Base-by-base conservation (phyloP, 2,797 vertebrate genomes). In the Chelonia mydas region DNA sequence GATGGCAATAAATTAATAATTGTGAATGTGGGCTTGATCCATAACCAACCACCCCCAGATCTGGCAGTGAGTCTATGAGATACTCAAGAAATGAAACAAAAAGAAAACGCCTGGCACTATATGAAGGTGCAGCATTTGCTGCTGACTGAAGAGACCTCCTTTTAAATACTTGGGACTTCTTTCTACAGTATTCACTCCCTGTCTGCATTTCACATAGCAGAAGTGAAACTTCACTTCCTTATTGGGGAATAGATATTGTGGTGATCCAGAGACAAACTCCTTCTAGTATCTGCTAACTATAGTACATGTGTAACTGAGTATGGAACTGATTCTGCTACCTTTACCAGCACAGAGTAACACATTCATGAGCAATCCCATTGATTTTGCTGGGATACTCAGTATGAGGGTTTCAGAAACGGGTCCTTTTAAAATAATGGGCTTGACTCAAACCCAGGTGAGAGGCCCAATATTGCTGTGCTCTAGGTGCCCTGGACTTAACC, bases 11-110 rank as follows among this genome's bases (percentile, higher is more conserved):
- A 68, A 76, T 41, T 89, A 80, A 84, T 88, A 11, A 80, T 37
- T 89, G 21, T 90, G 90, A 0, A 1, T 83, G 28, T 5, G 21
- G 8, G n/a, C 78, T 89, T 94, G 37, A 91, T 90, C 65, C 90
- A 89, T 88, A 45, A 2, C 79, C 13, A 68, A 17, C 15, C 17
- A 76, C 90, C 77, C 23, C 55, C 47, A 74, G 88, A 8, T 88
- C 88, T 89, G 86, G 89, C 72, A 96, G 86, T 19, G 88, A 94
- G 92, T 21, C 6, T 45, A 83, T 3, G 41, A 92, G 6, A 25
- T 55, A 3, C 16, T 86, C 3, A 78, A 50, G 27, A 88, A 19
- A 74, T n/a, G 5, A 65, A 74, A 83, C 7, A 87, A 81, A 79
- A 81, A 1, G 33, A 0, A 27, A 94, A 37, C 23, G 55, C 88